Evolutionary conservation across 2,113 vertebrate genomes (phyloP).

Genomic region (Plectropomus leopardus): DNA sequence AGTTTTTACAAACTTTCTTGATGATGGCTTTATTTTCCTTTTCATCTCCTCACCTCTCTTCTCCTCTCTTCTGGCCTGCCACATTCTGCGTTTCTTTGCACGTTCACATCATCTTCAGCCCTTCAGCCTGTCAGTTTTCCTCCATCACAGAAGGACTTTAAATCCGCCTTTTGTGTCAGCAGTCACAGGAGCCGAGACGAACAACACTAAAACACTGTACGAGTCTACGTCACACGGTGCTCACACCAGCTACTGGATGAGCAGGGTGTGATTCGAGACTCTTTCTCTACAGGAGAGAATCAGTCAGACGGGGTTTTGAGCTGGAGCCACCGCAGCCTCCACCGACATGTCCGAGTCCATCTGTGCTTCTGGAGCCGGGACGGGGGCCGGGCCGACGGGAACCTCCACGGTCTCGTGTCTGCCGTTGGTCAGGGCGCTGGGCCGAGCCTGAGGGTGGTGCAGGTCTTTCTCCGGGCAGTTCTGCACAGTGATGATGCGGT

Average conservation of each 20-base stretch:
- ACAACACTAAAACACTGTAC: conserved; percentile 3
- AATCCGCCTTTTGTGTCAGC: conserved; percentile 2
- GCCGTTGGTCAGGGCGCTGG: conserved; percentile 73
- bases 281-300: neutral
- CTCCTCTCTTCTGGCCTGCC: neutral
- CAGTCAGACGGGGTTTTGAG: conserved; percentile 89
- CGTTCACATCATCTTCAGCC: neutral
- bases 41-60: neutral
- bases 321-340: conserved; percentile 79
- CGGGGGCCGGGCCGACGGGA: conserved; percentile 73
- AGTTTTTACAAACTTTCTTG: conserved; percentile 19
- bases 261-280: conserved; percentile 11
- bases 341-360: conserved; percentile 81
- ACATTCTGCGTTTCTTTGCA: neutral
- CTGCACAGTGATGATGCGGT: conserved; percentile 97
- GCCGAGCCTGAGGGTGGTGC: conserved; percentile 84
- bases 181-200: conserved; percentile 18
- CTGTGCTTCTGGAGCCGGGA: conserved; percentile 65
- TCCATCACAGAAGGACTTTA: conserved; percentile 3
- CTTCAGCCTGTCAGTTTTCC: conserved; percentile 11
- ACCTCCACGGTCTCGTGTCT: conserved; percentile 84
- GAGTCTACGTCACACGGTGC: conserved; percentile 19
- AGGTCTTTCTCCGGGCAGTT: conserved; percentile 95
- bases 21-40: conserved; percentile 55
- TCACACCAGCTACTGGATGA: conserved; percentile 15